Percentiles rank a stretch among this genome's conserved stretches.
Conservation (phyloP, 2,797 vertebrate species). For the Aselliscus stoliczkanus region DNA sequence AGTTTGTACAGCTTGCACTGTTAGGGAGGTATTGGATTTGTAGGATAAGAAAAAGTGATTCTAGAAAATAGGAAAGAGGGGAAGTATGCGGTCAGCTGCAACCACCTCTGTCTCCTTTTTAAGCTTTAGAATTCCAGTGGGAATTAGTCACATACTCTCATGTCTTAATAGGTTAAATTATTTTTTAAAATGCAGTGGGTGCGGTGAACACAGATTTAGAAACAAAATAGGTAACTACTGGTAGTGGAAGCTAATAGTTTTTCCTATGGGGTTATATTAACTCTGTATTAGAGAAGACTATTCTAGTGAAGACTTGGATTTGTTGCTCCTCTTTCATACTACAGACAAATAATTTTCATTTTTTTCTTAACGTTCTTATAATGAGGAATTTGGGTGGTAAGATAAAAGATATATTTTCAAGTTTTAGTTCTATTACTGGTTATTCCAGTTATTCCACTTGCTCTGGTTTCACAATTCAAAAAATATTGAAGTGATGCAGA, state of each 20-base stretch:
- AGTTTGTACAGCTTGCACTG: neutral
- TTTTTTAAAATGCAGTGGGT: neutral
- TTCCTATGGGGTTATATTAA: neutral
- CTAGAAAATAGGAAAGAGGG: slow-evolving; percentile 2
- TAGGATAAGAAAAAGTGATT: neutral
- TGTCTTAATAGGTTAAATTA: neutral
- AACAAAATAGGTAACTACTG: neutral
- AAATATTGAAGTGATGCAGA: slow-evolving; percentile 48
- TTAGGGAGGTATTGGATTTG: neutral
- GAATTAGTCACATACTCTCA: slow-evolving; percentile 2
- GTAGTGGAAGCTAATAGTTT: neutral
- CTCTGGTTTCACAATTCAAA: slow-evolving; percentile 54
- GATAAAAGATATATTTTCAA: slow-evolving; percentile 32
- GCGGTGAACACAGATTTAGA: neutral
- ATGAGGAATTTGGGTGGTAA: slow-evolving; percentile 28
- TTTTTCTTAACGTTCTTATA: slow-evolving; percentile 16
- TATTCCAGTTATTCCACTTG: slow-evolving; percentile 66
- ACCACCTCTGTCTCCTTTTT: neutral
- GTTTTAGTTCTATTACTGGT: slow-evolving; percentile 48
- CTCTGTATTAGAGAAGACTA: neutral
- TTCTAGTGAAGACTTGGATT: neutral
- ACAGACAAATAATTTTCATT: slow-evolving; percentile 6
- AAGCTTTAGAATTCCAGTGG: neutral
- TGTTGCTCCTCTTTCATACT: slow-evolving; percentile 14
- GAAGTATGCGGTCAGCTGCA: neutral